Evolutionary conservation across 2,113 vertebrate genomes (phyloP).

Genomic region (Bufo gargarizans): DNA sequence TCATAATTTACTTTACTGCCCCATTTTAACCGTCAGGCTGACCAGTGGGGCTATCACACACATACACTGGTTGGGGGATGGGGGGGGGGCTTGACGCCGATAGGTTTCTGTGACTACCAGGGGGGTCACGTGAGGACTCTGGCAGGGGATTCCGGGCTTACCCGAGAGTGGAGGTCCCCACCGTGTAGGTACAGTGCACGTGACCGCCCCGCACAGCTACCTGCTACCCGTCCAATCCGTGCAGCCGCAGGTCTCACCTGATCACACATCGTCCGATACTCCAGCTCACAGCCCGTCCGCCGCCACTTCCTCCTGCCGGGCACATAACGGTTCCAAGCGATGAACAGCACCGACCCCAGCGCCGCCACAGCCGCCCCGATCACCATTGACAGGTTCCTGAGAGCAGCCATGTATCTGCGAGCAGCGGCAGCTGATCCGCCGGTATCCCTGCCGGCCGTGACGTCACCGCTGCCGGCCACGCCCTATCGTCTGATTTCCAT

Average conservation of each 20-base stretch:
- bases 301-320: slow-evolving; percentile 63
- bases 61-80: too few species aligned
- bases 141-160: too few species aligned
- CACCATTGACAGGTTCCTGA: slow-evolving; percentile 73
- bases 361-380: slow-evolving; percentile 81
- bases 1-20: too few species aligned
- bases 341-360: slow-evolving; percentile 82
- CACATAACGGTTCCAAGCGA: slow-evolving; percentile 81
- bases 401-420: slow-evolving; percentile 68
- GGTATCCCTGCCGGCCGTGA: slow-evolving; percentile 2
- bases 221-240: background rate
- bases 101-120: too few species aligned
- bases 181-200: too few species aligned
- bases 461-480: background rate
- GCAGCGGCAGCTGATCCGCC: background rate
- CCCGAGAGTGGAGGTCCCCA: too few species aligned
- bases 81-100: too few species aligned
- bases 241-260: slow-evolving; percentile 9
- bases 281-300: slow-evolving; percentile 67
- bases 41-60: too few species aligned
- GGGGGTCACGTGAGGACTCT: too few species aligned
- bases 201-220: background rate
- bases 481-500: background rate
- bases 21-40: too few species aligned
- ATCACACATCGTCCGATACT: background rate